Base-by-base conservation (phyloP, 2,113 vertebrate species). In the Eubucco bourcierii region DNA sequence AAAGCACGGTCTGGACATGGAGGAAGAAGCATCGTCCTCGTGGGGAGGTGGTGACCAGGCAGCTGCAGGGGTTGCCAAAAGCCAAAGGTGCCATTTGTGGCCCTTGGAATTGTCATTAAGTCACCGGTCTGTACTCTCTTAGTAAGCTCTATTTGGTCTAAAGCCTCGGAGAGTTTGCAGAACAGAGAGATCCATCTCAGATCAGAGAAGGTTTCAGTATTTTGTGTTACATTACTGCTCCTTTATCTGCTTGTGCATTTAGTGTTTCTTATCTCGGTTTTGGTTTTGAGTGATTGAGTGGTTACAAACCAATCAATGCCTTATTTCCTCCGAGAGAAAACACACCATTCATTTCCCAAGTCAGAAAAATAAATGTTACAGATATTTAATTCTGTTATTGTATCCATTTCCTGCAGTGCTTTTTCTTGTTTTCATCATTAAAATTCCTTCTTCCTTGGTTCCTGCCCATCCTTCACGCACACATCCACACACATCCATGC, bases 301-400 rank as follows among this genome's bases (percentile, higher is more conserved):
- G 89, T 96, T 96, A 74, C 95, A 89, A 96, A 93, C 91, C 91
- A 95, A 95, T 97, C 92, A 90, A 97, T 96, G 91, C 67, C 7
- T 94, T 94, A 97, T 96, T 97, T 97, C 95, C 95, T 93, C 88
- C 1, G 10, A 95, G 94, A 83, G 79, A 90, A 87, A 95, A 90
- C 68, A 73, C n/a, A 16, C 64, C 55, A 93, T 95, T 90, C 91
- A 33, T 96, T 95, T 91, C 84, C 70, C 53, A 80, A 93, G 79
- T 84, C 92, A 84, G 92, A 92, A 95, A 68, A 95, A 95, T 74
- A 89, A 94, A 94, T 58, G 90, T 65, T 75, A n/a, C 4, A 82
- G 92, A 70, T 0, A 82, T 95, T 96, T 95, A 86, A 95, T 95
- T 94, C 90, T 89, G 20, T 93, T 94, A 89, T 71, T 91, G 19